phyloP scores from a whole-genome alignment of 2,888 invertebrate genomes.

The Diogma glabrata region DNA sequence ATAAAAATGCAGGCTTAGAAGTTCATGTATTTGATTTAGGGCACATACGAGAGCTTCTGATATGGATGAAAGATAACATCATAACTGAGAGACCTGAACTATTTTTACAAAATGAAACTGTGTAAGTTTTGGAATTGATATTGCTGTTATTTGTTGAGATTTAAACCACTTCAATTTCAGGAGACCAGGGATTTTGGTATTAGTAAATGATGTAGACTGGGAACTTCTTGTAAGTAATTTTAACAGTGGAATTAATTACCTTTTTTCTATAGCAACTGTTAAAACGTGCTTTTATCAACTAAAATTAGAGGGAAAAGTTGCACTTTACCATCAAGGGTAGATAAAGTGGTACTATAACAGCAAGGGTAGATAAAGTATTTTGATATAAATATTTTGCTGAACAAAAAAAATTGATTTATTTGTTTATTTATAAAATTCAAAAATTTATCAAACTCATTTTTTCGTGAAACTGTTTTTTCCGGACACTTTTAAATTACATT shows the following conservation, averaged over 20 bases:
- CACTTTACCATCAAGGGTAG: too few species aligned
- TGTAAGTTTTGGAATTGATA: slow-evolving; percentile 26
- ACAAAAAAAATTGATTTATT: background rate
- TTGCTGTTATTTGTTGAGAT: background rate
- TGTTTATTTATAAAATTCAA: background rate
- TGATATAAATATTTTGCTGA: background rate
- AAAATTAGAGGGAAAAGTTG: too few species aligned
- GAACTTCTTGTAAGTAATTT: slow-evolving; percentile 62
- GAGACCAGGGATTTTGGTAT: slow-evolving; percentile 83
- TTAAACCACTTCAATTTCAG: slow-evolving; percentile 23
- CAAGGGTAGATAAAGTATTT: too few species aligned
- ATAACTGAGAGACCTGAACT: slow-evolving; percentile 72
- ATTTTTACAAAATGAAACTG: slow-evolving; percentile 39
- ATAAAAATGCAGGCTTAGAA: slow-evolving; percentile 19
- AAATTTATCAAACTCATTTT: background rate
- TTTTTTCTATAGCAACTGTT: too few species aligned
- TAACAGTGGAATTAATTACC: too few species aligned
- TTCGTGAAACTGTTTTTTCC: too few species aligned
- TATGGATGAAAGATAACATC: slow-evolving; percentile 78
- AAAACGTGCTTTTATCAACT: too few species aligned
- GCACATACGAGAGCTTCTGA: slow-evolving; percentile 60
- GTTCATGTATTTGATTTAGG: slow-evolving; percentile 36
- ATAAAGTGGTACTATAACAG: too few species aligned
- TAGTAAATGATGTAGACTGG: slow-evolving; percentile 95
- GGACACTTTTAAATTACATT: too few species aligned